These are phyloP conservation scores for Premnoplex brunnescens DNA, from an alignment of 2,797 vertebrate species.

Conservation along the genomic window DNA sequence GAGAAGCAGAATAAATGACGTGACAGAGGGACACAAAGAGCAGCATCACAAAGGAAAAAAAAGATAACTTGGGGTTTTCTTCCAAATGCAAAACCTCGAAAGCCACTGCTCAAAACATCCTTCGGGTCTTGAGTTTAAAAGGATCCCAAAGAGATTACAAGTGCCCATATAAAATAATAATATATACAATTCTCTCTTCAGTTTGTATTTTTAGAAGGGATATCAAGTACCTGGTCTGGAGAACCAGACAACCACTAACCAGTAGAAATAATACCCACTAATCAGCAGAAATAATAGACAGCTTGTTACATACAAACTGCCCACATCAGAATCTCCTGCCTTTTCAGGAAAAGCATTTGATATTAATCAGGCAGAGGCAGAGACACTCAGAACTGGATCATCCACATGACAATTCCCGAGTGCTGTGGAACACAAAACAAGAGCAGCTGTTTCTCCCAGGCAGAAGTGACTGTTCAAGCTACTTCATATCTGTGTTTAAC, in stretches of 20 bases:
- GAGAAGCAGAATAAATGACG: neutral
- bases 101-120: neutral
- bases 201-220: neutral
- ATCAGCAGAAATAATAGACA: neutral
- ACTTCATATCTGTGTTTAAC: neutral
- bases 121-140: neutral
- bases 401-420: neutral
- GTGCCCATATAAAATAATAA: neutral
- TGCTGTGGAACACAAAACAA: neutral
- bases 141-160: neutral
- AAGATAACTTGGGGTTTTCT: neutral
- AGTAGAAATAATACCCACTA: neutral
- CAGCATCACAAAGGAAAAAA: neutral
- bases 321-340: neutral
- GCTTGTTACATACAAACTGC: neutral
- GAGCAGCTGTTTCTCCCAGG: neutral
- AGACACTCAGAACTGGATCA: neutral
- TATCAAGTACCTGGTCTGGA: neutral
- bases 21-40: neutral
- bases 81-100: neutral
- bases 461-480: neutral
- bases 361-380: neutral
- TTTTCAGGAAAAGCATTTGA: neutral
- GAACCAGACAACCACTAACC: neutral
- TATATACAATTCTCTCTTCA: neutral